Evolutionary conservation across 2,113 vertebrate species (phyloP).

Genomic region (Anhinga rufa): DNA sequence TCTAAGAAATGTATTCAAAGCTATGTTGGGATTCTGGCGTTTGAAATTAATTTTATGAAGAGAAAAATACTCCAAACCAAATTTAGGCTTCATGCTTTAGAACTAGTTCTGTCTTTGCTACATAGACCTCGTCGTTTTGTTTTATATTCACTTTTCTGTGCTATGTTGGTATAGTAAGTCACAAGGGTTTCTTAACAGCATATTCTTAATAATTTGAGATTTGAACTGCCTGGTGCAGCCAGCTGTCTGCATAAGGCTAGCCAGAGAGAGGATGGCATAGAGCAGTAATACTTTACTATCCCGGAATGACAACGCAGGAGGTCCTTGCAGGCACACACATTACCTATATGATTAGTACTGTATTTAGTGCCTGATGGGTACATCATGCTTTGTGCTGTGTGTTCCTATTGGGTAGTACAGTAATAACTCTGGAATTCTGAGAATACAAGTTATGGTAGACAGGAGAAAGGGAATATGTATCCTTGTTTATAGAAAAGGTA

Average conservation of each 20-base stretch:
- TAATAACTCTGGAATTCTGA: background rate
- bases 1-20: background rate
- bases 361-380: background rate
- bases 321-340: background rate
- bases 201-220: background rate
- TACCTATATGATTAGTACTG: background rate
- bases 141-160: background rate
- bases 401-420: background rate
- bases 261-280: background rate
- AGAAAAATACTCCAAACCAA: background rate
- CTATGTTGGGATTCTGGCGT: background rate
- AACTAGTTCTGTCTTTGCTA: background rate
- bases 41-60: background rate
- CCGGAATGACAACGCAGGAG: background rate
- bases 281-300: background rate
- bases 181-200: background rate
- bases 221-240: background rate
- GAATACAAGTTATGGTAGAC: background rate
- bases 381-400: background rate
- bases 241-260: background rate
- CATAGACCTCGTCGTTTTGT: background rate
- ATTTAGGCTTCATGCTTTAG: background rate
- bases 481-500: background rate
- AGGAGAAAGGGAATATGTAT: background rate
- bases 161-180: background rate